These are phyloP conservation scores for Ostrea denselamellosa DNA, from an alignment of 1,140 invertebrate genomes.

Conservation along the genomic window DNA sequence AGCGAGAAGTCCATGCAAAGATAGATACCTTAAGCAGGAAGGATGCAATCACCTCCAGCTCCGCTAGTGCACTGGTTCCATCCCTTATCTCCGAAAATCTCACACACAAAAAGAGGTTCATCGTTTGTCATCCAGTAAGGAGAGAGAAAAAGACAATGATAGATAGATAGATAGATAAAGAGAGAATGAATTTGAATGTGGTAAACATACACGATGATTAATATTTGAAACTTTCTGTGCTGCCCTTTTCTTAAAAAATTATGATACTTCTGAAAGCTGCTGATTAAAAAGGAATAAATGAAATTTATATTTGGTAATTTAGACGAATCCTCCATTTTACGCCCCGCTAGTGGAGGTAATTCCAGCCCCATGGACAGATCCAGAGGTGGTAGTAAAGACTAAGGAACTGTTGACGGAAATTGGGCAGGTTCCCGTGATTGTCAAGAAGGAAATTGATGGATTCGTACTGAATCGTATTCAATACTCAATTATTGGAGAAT, in stretches of 20 bases:
- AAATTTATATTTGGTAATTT: neutral
- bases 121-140: constrained; percentile 91
- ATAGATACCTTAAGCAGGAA: constrained; percentile 86
- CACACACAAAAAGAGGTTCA: constrained; percentile 86
- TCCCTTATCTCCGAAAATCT: constrained; percentile 89
- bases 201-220: too few relatives aligned
- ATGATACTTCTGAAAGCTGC: too few relatives aligned
- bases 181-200: neutral
- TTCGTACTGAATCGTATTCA: constrained; percentile 97
- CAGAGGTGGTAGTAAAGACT: constrained; percentile 84
- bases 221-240: too few relatives aligned
- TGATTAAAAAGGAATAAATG: neutral
- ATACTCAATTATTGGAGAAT: constrained; percentile 96
- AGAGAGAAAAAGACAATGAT: neutral
- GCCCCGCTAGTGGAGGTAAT: constrained; percentile 95
- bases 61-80: constrained; percentile 93
- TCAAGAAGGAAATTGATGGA: constrained; percentile 92
- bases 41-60: constrained; percentile 86
- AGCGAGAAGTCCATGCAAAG: constrained; percentile 87
- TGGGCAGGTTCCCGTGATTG: constrained; percentile 91
- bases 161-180: neutral
- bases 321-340: constrained; percentile 97
- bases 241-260: too few relatives aligned
- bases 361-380: constrained; percentile 91
- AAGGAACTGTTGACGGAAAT: constrained; percentile 90